Evolutionary conservation across 2,888 invertebrate genomes (phyloP), one percentile per base, ranked within the genome.

Genomic region (Apotomis betuletana): DNA sequence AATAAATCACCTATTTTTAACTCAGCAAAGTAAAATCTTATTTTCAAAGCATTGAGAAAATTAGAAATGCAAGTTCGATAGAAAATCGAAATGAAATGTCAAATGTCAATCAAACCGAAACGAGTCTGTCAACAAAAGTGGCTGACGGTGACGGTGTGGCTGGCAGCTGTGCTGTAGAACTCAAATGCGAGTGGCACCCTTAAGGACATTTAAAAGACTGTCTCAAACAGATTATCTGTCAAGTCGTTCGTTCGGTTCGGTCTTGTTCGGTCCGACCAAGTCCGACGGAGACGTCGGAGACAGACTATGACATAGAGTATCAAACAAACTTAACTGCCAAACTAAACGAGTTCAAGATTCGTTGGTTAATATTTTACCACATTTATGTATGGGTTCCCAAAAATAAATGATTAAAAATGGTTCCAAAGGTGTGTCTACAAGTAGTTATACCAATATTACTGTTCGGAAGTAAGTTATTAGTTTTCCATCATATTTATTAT

Each of bases 391-490:
- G 71, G 67, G 67, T 41, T 57, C 38, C 13, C 57, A 51, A 38
- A 67, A 57, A 44, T 57, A 52, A 62, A 62, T 44, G 44, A 10
- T 52, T 55, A 36, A 73, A 78, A 74, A 87, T 87, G 87, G 73
- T 74, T 76, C 76, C 70, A 41, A 77, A 77, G 12, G 13, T 77
- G 62, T 73, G 72, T 38, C 70, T 82, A 62, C 65, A 80, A 38
- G 65, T 75, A 57, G 60, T 81, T 55, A 62, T 85, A 77, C 74
- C 75, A 59, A 52, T 84, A 54, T 46, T 84, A 57, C 77, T 77
- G 60, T 74, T 84, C 58, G 76, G 80, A 77, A 77, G 88, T 88
- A 69, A 81, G 83, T 80, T 70, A 58, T 64, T 44, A 5, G 44
- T 68, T 44, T 5, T 46, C 44, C 13, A 64, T 69, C 74, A 54